A percentile compares a stretch with the other conserved stretches of the same genome.
phyloP scores from a whole-genome alignment of 2,797 vertebrate species.

The Erpetoichthys calabaricus region DNA sequence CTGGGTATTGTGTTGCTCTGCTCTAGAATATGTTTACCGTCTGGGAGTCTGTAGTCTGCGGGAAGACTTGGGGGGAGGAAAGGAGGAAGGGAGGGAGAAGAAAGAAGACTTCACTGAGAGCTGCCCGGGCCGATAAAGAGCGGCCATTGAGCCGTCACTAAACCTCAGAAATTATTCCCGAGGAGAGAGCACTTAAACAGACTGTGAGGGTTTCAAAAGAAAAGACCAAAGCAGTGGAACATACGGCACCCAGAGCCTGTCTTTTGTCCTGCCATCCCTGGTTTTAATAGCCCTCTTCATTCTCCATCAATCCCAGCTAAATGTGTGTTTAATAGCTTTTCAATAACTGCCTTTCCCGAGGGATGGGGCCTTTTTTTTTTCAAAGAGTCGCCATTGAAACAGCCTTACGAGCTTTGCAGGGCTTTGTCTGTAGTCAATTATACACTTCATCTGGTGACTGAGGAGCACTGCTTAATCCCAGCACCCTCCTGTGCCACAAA shows the following conservation, averaged over 20 bases:
- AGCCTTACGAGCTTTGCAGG: slow-evolving; percentile 40
- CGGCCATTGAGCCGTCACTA: slow-evolving; percentile 46
- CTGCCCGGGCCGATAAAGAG: slow-evolving; percentile 62
- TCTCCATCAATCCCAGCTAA: slow-evolving; percentile 70
- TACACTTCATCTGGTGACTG: slow-evolving; percentile 48
- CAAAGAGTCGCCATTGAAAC: slow-evolving; percentile 23
- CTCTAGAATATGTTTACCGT: slow-evolving; percentile 40
- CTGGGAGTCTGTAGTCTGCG: slow-evolving; percentile 50
- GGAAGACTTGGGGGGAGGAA: slow-evolving; percentile 18
- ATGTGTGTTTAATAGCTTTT: slow-evolving; percentile 74
- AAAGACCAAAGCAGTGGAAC: slow-evolving; percentile 56
- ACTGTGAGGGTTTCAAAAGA: slow-evolving; percentile 34
- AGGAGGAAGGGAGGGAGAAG: slow-evolving; percentile 25
- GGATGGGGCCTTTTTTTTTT: slow-evolving; percentile 33
- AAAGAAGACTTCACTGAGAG: too few species aligned
- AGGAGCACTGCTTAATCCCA: too few species aligned
- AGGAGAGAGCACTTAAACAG: slow-evolving; percentile 55
- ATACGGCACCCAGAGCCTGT: slow-evolving; percentile 58
- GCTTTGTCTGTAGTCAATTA: slow-evolving; percentile 62
- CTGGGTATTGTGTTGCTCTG: too few species aligned
- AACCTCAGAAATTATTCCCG: slow-evolving; percentile 45
- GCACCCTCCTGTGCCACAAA: too few species aligned
- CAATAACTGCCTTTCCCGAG: slow-evolving; percentile 54
- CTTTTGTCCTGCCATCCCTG: slow-evolving; percentile 62
- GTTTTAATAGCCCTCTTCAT: slow-evolving; percentile 69